phyloP scores from a whole-genome alignment of 2,113 vertebrate genomes.

The Xiphophorus couchianus region DNA sequence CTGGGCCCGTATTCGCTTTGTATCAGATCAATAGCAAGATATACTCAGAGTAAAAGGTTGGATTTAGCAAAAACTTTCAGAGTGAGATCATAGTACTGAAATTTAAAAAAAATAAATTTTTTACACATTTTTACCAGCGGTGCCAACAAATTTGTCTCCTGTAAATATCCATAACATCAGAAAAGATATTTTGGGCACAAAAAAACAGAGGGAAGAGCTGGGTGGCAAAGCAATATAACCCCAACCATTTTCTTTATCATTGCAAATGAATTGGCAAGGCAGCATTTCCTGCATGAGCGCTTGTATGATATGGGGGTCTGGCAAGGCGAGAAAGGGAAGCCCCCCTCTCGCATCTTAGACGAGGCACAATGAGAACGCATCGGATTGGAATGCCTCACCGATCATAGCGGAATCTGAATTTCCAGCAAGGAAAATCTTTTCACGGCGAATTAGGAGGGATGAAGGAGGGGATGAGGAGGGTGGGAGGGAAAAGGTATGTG shows the following conservation, averaged over 20 bases:
- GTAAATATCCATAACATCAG: conserved; percentile 72
- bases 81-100: not conserved
- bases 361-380: conserved; percentile 96
- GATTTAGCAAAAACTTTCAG: not conserved
- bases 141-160: not conserved
- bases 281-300: conserved; percentile 95
- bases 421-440: conserved; percentile 99
- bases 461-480: conserved; percentile 80
- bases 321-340: conserved; percentile 88
- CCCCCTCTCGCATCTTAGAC: conserved; percentile 85
- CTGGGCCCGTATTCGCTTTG: too few species aligned
- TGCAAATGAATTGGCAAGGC: conserved; percentile 85
- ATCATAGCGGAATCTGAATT: conserved; percentile 99
- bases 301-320: conserved; percentile 90
- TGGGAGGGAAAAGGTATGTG: conserved; percentile 82
- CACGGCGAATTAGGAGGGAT: conserved; percentile 98
- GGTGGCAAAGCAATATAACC: conserved; percentile 58
- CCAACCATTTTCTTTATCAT: conserved; percentile 76
- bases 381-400: conserved; percentile 98
- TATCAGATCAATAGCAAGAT: not conserved
- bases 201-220: conserved; percentile 15
- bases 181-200: conserved; percentile 58
- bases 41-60: not conserved
- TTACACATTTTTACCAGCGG: not conserved
- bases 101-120: not conserved